Percentiles rank a stretch among this genome's conserved stretches.
Evolutionary conservation across 2,113 vertebrate genomes (phyloP).

Genomic region (Vulpes ferrilata): DNA sequence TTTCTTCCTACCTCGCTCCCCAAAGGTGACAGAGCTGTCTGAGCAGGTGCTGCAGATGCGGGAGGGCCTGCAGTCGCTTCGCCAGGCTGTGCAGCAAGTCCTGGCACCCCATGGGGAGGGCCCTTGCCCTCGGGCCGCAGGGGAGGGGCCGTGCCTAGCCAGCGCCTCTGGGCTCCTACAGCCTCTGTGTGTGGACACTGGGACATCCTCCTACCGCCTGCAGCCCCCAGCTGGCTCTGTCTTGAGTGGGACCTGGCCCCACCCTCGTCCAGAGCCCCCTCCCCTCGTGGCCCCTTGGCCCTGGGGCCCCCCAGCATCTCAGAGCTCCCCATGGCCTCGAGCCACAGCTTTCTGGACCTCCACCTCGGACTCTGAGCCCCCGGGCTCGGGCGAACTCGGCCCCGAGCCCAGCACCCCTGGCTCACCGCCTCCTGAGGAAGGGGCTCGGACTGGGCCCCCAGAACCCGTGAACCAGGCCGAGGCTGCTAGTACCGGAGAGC

Average conservation of each 20-base stretch:
- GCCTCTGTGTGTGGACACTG: slow-evolving; percentile 84
- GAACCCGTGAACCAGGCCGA: slow-evolving; percentile 60
- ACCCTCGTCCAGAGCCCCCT: slow-evolving; percentile 64
- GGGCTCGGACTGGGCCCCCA: not conserved
- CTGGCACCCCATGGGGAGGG: slow-evolving; percentile 72
- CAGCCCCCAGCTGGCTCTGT: slow-evolving; percentile 71
- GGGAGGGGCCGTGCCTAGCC: not conserved
- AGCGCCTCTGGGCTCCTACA: slow-evolving; percentile 78
- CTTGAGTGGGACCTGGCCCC: slow-evolving; percentile 79
- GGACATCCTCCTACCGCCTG: slow-evolving; percentile 78
- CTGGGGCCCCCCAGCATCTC: slow-evolving; percentile 84
- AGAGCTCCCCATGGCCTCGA: slow-evolving; percentile 85
- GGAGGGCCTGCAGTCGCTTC: slow-evolving; percentile 85
- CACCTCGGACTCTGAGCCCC: slow-evolving; percentile 76
- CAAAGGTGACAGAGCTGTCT: slow-evolving; percentile 84
- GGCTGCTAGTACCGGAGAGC: slow-evolving; percentile 73
- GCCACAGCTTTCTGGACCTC: slow-evolving; percentile 78
- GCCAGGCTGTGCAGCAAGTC: slow-evolving; percentile 85
- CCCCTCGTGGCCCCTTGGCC: slow-evolving; percentile 82
- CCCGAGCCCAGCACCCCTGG: slow-evolving; percentile 72
- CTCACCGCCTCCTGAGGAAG: slow-evolving; percentile 58
- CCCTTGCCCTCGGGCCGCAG: not conserved
- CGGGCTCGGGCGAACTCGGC: slow-evolving; percentile 69
- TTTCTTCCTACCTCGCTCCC: not conserved
- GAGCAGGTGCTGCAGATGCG: slow-evolving; percentile 87